phyloP scores from a whole-genome alignment of 2,888 invertebrate species.

The Incurvaria masculella region DNA sequence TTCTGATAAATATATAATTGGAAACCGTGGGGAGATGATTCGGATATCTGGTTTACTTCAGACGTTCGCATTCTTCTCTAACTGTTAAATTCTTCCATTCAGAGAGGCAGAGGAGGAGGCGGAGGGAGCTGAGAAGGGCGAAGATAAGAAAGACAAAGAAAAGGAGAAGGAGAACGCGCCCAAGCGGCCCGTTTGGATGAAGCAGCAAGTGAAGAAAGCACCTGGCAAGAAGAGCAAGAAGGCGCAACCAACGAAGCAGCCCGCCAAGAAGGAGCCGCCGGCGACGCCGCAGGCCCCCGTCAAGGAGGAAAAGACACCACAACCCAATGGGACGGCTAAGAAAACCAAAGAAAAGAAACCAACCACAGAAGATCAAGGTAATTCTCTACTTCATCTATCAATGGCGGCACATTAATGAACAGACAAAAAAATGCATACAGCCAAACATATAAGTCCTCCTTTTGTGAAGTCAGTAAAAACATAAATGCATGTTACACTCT shows the following conservation, averaged over 20 bases:
- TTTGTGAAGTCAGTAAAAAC: no score
- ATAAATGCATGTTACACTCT: no score
- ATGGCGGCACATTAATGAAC: not conserved
- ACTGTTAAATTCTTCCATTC: constrained; percentile 13
- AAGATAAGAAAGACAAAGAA: constrained; percentile 29
- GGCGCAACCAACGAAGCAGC: constrained; percentile 32
- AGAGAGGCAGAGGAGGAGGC: constrained; percentile 57
- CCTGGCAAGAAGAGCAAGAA: constrained; percentile 63
- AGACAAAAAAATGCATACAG: no score
- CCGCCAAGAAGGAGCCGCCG: constrained; percentile 9
- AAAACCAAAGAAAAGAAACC: constrained; percentile 6
- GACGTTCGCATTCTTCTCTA: no score
- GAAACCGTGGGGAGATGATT: no score
- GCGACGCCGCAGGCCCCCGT: constrained; percentile 24
- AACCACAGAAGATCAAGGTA: not conserved
- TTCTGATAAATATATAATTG: no score
- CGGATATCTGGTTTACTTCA: no score
- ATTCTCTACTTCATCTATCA: not conserved
- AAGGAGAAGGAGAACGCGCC: constrained; percentile 48
- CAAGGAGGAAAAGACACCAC: constrained; percentile 27
- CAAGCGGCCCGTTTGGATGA: constrained; percentile 82
- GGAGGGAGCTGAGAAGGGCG: constrained; percentile 35
- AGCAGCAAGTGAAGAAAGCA: constrained; percentile 59
- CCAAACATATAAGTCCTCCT: no score
- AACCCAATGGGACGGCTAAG: constrained; percentile 12